These are phyloP conservation scores for Scolopax mira DNA, from an alignment of 2,113 vertebrate species.

Conservation along the genomic window DNA sequence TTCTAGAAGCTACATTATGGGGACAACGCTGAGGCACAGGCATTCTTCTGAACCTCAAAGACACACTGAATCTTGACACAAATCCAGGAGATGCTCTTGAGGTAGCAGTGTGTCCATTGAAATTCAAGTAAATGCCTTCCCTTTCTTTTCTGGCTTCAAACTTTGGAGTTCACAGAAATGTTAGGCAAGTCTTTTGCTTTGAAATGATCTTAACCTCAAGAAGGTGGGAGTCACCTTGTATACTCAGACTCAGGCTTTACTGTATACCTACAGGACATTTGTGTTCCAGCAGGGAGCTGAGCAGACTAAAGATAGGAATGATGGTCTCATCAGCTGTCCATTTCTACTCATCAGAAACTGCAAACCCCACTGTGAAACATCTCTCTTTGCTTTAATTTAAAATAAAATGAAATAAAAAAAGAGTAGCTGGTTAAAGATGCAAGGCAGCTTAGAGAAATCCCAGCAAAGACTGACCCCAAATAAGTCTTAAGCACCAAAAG, in stretches of 20 bases:
- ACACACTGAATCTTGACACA: neutral
- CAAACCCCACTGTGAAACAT: neutral
- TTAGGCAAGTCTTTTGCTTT: neutral
- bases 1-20: conserved; percentile 43
- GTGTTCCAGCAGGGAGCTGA: neutral
- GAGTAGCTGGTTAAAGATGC: neutral
- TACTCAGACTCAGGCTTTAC: neutral
- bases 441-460: neutral
- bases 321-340: neutral
- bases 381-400: neutral
- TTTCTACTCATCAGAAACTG: neutral
- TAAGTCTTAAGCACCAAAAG: neutral
- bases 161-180: neutral
- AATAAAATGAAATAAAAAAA: neutral
- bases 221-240: neutral
- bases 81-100: conserved; percentile 15
- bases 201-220: neutral
- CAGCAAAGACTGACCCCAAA: neutral
- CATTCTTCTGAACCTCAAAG: conserved; percentile 19
- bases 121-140: conserved; percentile 5
- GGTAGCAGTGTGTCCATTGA: neutral
- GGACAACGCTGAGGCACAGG: neutral
- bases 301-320: neutral
- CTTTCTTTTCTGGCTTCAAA: neutral
- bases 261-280: neutral